Evolutionary conservation across 2,113 vertebrate genomes (phyloP), one percentile per base, ranked within the genome.

Genomic region (Carollia perspicillata): DNA sequence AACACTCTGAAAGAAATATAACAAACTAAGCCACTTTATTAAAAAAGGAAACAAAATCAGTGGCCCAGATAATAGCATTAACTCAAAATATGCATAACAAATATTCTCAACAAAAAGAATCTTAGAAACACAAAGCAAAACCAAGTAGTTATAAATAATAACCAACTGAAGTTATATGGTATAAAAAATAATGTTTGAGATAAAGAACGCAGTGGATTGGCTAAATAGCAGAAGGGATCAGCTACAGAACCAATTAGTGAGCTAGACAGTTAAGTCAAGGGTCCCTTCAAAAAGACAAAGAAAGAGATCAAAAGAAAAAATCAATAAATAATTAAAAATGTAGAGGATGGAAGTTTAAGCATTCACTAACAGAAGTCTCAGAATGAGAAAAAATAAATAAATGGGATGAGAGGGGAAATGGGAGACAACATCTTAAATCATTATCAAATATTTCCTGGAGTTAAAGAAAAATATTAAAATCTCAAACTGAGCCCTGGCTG

Each of bases 31-130:
- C 14, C n/a, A 92, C 44, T n/a, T 58, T n/a, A 83, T 35, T n/a
- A n/a, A 71, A 88, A 80, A 92, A 81, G 18, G 58, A 95, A 88
- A 26, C 55, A 87, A 95, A 84, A 68, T 83, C 68, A 72, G 53
- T 60, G 5, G 37, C 28, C 93, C 33, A 83, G 8, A 23, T 44
- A 66, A 83, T 0, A 80, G 26, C 33, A 77, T 71, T 16, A 77
- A 71, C 17, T 74, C 49, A 44, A 86, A 87, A 69, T 68, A 87
- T 44, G 22, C 8, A n/a, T 63, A 87, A 86, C 5, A 74, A 69
- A 94, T 53, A 58, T 55, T 90, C 20, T 91, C 40, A 87, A 87
- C 44, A 77, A 83, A 95, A 71, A 66, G 7, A 53, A 75, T 69
- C 77, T 2, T 69, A 13, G 13, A 77, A 90, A 93, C 16, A 75